Evolutionary conservation across 2,113 vertebrate species (phyloP).

Genomic region (Sterna hirundo): DNA sequence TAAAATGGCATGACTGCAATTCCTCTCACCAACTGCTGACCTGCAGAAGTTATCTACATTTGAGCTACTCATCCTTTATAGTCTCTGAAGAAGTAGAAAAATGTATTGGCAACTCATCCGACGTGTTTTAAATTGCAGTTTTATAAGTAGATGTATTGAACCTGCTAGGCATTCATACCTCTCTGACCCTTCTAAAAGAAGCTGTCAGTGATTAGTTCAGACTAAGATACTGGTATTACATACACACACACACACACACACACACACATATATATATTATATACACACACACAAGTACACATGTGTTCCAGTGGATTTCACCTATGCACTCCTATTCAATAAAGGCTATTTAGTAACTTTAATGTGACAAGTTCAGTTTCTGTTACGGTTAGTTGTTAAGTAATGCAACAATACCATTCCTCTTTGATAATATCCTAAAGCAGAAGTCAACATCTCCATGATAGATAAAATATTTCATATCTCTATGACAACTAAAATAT

Average conservation of each 20-base stretch:
- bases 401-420: background rate
- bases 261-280: background rate
- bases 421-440: background rate
- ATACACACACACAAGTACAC: background rate
- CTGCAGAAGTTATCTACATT: background rate
- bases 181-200: background rate
- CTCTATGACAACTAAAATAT: background rate
- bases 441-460: background rate
- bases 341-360: background rate
- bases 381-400: background rate
- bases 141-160: background rate
- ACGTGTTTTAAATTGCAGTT: background rate
- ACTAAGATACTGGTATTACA: background rate
- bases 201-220: background rate
- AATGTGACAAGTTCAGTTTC: background rate
- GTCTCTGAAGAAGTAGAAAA: background rate
- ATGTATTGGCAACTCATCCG: background rate
- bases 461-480: background rate
- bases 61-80: background rate
- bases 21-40: background rate
- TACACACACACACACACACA: background rate
- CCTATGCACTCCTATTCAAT: background rate
- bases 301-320: background rate
- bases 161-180: background rate
- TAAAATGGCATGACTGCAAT: background rate